A percentile compares a stretch with the other conserved stretches of the same genome.
Conservation (phyloP, 2,888 invertebrate genomes). For the Macroteleia sp. region DNA sequence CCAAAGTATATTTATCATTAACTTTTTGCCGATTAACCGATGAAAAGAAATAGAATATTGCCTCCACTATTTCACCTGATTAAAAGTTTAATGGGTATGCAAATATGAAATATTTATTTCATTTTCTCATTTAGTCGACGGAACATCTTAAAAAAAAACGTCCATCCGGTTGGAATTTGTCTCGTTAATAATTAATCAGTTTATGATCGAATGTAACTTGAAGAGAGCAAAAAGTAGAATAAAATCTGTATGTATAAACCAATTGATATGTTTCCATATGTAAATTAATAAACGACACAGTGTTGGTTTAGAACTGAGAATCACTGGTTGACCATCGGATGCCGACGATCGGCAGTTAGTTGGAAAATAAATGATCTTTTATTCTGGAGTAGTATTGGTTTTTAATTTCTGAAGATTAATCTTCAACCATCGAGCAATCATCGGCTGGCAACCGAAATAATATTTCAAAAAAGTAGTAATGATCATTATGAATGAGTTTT, state of each 20-base stretch:
- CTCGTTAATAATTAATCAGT: constrained; percentile 16
- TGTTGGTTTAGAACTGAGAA: no score
- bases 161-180: not conserved
- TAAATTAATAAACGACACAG: no score
- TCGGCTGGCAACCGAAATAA: no score
- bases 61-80: constrained; percentile 8
- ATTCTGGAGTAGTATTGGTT: no score
- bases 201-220: not conserved
- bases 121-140: not conserved
- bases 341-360: no score
- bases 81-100: constrained; percentile 29
- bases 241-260: not conserved
- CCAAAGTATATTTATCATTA: constrained; percentile 18
- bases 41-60: not conserved
- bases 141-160: not conserved
- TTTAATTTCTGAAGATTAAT: no score
- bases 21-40: constrained; percentile 20
- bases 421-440: no score
- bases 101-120: constrained; percentile 8
- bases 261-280: no score
- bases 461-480: no score
- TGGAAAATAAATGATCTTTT: no score
- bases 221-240: not conserved
- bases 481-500: no score
- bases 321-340: no score